A percentile compares a stretch with the other conserved stretches of the same genome.
Evolutionary conservation across 2,888 invertebrate genomes (phyloP).

Genomic region (Sinodicranocentrus sp.): DNA sequence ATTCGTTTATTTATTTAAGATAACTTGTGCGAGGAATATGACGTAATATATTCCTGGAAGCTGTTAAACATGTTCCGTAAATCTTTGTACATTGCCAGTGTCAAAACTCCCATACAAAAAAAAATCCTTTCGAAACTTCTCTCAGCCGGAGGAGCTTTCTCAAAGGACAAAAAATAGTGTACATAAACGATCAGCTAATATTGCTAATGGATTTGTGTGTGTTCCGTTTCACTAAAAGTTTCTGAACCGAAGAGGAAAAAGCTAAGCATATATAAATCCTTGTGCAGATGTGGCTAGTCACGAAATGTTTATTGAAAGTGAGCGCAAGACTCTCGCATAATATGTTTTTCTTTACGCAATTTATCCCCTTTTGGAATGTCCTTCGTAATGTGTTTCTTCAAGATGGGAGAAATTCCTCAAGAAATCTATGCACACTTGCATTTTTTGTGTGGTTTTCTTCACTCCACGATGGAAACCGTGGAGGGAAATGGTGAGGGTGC

Average conservation of each 20-base stretch:
- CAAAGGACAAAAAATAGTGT: too few species aligned
- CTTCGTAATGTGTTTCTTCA: not conserved
- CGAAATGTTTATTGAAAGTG: slow-evolving; percentile 70
- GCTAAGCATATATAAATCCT: not conserved
- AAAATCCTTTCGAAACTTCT: too few species aligned
- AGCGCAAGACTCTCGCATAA: not conserved
- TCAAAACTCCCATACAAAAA: too few species aligned
- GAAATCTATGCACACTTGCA: not conserved
- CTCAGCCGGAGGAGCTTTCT: too few species aligned
- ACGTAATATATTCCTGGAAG: too few species aligned
- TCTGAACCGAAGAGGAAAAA: not conserved
- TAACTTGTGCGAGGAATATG: too few species aligned
- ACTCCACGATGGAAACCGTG: slow-evolving; percentile 1
- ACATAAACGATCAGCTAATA: too few species aligned
- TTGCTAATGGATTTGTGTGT: slow-evolving; percentile 11
- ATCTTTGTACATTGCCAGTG: too few species aligned
- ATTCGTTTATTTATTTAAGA: too few species aligned
- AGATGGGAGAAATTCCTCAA: not conserved
- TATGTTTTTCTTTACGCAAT: slow-evolving; percentile 17
- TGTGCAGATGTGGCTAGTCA: slow-evolving; percentile 1
- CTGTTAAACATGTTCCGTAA: too few species aligned
- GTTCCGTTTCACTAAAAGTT: not conserved
- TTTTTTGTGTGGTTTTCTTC: not conserved
- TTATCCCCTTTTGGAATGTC: slow-evolving; percentile 13
- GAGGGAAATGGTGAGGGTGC: too few species aligned